phyloP scores from a whole-genome alignment of 2,113 vertebrate genomes.

The Misgurnus anguillicaudatus region DNA sequence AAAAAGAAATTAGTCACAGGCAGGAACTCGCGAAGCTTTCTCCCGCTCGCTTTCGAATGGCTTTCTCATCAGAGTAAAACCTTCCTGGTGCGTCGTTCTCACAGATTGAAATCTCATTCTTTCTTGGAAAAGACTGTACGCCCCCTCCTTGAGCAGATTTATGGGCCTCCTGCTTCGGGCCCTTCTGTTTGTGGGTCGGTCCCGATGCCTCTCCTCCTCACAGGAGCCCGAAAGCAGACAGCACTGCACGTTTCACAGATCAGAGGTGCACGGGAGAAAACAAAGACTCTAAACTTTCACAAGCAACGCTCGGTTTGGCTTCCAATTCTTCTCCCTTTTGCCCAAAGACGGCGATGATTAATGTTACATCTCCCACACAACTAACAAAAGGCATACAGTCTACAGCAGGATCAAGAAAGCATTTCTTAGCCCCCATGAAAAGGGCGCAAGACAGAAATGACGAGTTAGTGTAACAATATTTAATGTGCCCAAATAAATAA shows the following conservation, averaged over 20 bases:
- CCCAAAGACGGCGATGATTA: slow-evolving; percentile 20
- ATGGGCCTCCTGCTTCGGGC: slow-evolving; percentile 49
- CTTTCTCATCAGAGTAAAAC: slow-evolving; percentile 68
- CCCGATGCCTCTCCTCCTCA: slow-evolving; percentile 41
- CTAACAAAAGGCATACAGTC: background rate
- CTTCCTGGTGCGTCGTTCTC: slow-evolving; percentile 51
- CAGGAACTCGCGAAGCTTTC: slow-evolving; percentile 59
- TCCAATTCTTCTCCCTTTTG: slow-evolving; percentile 20
- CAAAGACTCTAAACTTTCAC: slow-evolving; percentile 40
- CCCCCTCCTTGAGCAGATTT: slow-evolving; percentile 62
- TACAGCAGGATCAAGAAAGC: background rate
- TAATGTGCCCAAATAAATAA: slow-evolving; percentile 40
- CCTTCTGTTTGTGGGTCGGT: slow-evolving; percentile 56
- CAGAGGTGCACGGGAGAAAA: slow-evolving; percentile 45
- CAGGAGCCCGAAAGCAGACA: slow-evolving; percentile 32
- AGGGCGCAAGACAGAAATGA: slow-evolving; percentile 37
- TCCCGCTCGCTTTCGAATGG: slow-evolving; percentile 53
- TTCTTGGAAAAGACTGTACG: slow-evolving; percentile 34
- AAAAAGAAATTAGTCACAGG: slow-evolving; percentile 75
- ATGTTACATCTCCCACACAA: slow-evolving; percentile 28
- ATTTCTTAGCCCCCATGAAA: background rate
- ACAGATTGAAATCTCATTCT: slow-evolving; percentile 61
- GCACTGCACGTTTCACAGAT: slow-evolving; percentile 33
- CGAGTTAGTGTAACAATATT: slow-evolving; percentile 32
- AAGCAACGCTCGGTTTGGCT: slow-evolving; percentile 28